Conservation (phyloP, 1,140 invertebrate genomes). For the Halictus rubicundus region DNA sequence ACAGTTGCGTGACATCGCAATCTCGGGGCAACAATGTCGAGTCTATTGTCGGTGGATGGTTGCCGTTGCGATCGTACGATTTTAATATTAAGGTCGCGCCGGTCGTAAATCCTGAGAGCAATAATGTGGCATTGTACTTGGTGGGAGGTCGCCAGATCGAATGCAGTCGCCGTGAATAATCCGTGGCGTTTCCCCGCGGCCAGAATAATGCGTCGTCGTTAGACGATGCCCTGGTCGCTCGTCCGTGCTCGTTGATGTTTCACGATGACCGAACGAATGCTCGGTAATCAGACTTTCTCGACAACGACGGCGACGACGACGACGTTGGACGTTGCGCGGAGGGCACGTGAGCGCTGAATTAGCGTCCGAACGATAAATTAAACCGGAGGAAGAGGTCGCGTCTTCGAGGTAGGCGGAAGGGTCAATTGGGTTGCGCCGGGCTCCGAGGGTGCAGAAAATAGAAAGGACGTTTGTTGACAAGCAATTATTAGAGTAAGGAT, state of each 20-base stretch:
- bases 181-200: conserved; percentile 23
- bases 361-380: conserved; percentile 40
- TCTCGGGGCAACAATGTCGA: background rate
- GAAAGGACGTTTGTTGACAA: conserved; percentile 1
- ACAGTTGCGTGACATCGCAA: background rate
- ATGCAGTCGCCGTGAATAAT: conserved; percentile 41
- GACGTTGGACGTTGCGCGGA: background rate
- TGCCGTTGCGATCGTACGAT: conserved; percentile 7
- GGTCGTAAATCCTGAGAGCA: conserved; percentile 32
- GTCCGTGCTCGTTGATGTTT: conserved; percentile 4
- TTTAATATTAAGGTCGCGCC: conserved; percentile 39
- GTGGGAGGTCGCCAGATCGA: conserved; percentile 47
- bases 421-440: background rate
- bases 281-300: conserved; percentile 41
- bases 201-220: conserved; percentile 45
- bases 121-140: conserved; percentile 47
- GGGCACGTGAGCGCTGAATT: conserved; percentile 37
- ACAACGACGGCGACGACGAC: background rate
- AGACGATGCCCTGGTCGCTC: conserved; percentile 5
- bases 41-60: background rate
- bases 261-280: conserved; percentile 21
- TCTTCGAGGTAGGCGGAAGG: conserved; percentile 7
- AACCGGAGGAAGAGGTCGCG: conserved; percentile 3
- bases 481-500: background rate
- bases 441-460: background rate